Evolutionary conservation across 2,797 vertebrate genomes (phyloP).

Genomic region (Hozukius guyotensis): DNA sequence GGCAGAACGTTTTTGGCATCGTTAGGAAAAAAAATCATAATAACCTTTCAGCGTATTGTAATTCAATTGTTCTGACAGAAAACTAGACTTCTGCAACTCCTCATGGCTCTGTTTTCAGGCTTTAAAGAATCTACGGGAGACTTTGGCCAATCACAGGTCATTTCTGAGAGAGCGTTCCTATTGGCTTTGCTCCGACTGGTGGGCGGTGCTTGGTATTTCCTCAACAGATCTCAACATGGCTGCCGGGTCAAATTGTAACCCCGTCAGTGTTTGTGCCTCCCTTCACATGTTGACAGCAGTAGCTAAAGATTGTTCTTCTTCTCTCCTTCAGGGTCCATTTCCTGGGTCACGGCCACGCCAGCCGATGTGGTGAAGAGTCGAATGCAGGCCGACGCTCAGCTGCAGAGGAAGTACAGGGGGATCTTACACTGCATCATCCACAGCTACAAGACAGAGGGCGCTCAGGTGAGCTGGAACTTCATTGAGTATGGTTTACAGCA

Average conservation of each 20-base stretch:
- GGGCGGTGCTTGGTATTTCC: no score
- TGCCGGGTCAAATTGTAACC: neutral
- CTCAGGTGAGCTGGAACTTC: constrained; percentile 84
- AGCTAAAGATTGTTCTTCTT: neutral
- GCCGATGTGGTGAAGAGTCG: constrained; percentile 97
- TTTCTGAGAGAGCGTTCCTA: no score
- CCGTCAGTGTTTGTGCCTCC: neutral
- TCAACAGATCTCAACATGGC: no score
- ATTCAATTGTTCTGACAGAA: no score
- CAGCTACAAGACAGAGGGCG: constrained; percentile 92
- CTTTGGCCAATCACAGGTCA: no score
- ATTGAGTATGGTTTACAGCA: neutral
- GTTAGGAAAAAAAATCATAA: no score
- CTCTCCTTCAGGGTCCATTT: constrained; percentile 88
- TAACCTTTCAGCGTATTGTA: no score
- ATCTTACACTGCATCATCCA: constrained; percentile 90
- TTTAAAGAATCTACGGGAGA: no score
- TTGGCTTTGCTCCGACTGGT: no score
- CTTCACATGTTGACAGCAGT: neutral
- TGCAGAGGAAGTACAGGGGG: constrained; percentile 90
- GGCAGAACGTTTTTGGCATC: no score
- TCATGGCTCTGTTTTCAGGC: no score
- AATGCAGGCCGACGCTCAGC: constrained; percentile 92
- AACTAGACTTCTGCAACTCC: fast-evolving
- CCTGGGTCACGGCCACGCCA: constrained; percentile 94